phyloP scores from a whole-genome alignment of 2,888 invertebrate genomes.

The Coecobrya sp. region DNA sequence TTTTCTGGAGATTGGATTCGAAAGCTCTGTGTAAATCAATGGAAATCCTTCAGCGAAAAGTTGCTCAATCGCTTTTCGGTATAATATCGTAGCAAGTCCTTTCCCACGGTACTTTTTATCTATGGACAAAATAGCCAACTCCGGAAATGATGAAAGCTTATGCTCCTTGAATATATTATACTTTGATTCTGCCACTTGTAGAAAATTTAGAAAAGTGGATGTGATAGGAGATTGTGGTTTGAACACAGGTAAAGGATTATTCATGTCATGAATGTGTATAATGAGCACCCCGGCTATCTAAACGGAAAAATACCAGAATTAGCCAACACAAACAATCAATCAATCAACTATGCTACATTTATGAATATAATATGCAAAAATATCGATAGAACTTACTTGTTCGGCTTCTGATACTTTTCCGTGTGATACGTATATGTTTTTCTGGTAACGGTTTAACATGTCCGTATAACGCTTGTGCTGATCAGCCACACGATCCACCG shows the following conservation, averaged over 20 bases:
- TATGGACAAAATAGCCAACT: constrained; percentile 41
- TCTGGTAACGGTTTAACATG: constrained; percentile 46
- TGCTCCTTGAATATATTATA: neutral
- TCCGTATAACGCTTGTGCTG: neutral
- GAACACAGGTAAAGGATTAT: neutral
- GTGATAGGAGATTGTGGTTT: constrained; percentile 7
- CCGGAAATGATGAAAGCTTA: neutral
- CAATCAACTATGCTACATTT: neutral
- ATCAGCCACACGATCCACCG: constrained; percentile 57
- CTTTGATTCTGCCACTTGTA: neutral
- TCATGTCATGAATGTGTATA: constrained; percentile 1
- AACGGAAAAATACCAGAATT: neutral
- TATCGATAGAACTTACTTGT: neutral
- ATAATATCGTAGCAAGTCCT: constrained; percentile 40
- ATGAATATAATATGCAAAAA: too few species aligned
- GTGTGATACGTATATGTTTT: constrained; percentile 2
- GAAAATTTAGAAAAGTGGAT: neutral
- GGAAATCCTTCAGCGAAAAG: constrained; percentile 49
- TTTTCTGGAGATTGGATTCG: constrained; percentile 67
- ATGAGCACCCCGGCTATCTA: constrained; percentile 52
- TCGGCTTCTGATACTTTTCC: neutral
- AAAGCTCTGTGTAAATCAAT: constrained; percentile 69
- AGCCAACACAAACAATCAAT: neutral
- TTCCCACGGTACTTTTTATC: constrained; percentile 30
- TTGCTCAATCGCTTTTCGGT: neutral